Base-by-base conservation (phyloP, 1,140 invertebrate genomes). In the Acromyrmex charruanus region DNA sequence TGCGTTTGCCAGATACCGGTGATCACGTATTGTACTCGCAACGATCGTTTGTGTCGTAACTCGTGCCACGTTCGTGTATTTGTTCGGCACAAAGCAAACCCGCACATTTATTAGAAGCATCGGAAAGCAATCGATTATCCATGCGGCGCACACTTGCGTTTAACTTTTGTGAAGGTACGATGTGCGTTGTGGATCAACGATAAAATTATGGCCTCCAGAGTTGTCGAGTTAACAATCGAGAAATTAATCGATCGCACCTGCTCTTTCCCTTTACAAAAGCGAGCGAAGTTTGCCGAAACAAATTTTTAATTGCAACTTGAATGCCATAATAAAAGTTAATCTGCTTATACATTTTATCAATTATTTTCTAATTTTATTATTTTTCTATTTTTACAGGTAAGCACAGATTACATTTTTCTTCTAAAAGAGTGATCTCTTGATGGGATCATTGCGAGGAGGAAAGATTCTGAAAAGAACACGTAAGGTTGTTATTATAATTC, bases 71-170 rank as follows among this genome's bases (percentile, higher is more conserved):
- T 71, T 71, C 66, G 35, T 81, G 66, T 81, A 81, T 71, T 81
- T 81, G 79, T 71, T 71, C 79, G 21, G 79, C 35, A 71, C 65
- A 81, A 81, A 71, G 79, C 79, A 81, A 81, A 71, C 79, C 35
- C 79, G 66, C 79, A 71, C 66, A 81, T 81, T 81, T 81, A 71
- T 81, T 81, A 81, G 66, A 66, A 59, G 49, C 79, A 81, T 81
- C 66, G 79, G 66, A 81, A 81, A 81, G 79, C 79, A 58, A 81
- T 81, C 66, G 79, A 81, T 81, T 81, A 81, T 81, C 79, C 79
- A 68, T 44, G 39, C 66, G 65, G 65, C 65, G 79, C 79, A 71
- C 65, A 81, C 79, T 81, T 81, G 79, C 79, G 79, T 81, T 71
- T 81, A 71, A 71, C 79, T 81, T 81, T 81, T 81, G 66, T 71